Conservation (phyloP, 2,888 invertebrate genomes). For the Caenorhabditis sp. region DNA sequence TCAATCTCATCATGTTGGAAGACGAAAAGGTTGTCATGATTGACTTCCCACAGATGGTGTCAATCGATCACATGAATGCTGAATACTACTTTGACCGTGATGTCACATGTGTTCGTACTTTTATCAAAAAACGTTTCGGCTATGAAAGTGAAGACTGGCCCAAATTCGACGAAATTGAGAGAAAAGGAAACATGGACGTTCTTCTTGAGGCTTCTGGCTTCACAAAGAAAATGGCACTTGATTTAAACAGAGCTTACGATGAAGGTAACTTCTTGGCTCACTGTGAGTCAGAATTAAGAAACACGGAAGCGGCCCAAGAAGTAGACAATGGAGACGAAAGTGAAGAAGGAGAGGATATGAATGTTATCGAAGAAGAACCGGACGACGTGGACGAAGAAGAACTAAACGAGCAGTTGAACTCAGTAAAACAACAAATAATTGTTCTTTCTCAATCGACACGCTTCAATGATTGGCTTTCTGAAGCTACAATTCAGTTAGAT, state of each 20-base stretch:
- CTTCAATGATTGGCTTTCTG: slow-evolving; percentile 74
- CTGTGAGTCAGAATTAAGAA: slow-evolving; percentile 61
- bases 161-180: slow-evolving; percentile 80
- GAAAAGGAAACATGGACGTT: slow-evolving; percentile 88
- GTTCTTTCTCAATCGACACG: slow-evolving; percentile 65
- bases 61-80: slow-evolving; percentile 92
- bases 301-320: slow-evolving; percentile 53
- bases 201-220: slow-evolving; percentile 93
- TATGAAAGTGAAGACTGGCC: slow-evolving; percentile 86
- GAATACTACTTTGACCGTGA: slow-evolving; percentile 94
- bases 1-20: slow-evolving; percentile 88
- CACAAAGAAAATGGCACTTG: slow-evolving; percentile 83
- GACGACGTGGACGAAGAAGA: slow-evolving; percentile 55
- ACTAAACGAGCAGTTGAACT: slow-evolving; percentile 10
- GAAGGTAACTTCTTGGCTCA: slow-evolving; percentile 75
- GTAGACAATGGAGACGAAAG: slow-evolving; percentile 35
- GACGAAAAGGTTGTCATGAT: slow-evolving; percentile 89
- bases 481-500: slow-evolving; percentile 69
- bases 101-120: slow-evolving; percentile 89
- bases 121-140: slow-evolving; percentile 85
- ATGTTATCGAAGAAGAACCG: slow-evolving; percentile 35
- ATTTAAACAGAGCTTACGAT: slow-evolving; percentile 77
- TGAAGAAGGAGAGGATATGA: slow-evolving; percentile 53
- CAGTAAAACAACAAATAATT: slow-evolving; percentile 53
- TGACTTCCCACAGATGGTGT: slow-evolving; percentile 99